These are phyloP conservation scores for Hypothenemus hampei DNA, from an alignment of 1,140 invertebrate species.

Conservation along the genomic window DNA sequence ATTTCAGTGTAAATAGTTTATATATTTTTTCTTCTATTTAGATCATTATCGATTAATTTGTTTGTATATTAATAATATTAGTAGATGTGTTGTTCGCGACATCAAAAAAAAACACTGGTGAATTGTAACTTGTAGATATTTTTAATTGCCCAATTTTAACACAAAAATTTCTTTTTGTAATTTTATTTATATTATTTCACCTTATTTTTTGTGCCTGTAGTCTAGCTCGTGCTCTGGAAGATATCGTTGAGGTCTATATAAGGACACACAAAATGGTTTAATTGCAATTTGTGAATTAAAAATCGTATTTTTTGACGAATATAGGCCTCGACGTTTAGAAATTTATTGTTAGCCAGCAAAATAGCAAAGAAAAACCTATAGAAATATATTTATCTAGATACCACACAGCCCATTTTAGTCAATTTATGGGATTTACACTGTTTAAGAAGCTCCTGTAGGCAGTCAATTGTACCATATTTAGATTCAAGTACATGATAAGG, in stretches of 20 bases:
- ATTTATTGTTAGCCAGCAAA: conserved; percentile 8
- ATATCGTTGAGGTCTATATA: neutral
- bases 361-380: conserved; percentile 7
- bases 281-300: neutral
- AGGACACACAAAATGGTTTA: neutral
- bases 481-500: neutral
- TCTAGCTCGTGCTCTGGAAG: neutral
- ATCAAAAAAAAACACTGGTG: conserved; percentile 20
- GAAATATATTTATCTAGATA: neutral
- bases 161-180: conserved; percentile 10
- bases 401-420: neutral
- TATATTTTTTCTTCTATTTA: conserved; percentile 25
- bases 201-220: conserved; percentile 17
- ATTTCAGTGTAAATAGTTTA: conserved; percentile 23
- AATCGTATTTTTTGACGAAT: neutral
- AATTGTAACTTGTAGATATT: conserved; percentile 22
- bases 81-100: conserved; percentile 23
- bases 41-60: conserved; percentile 26
- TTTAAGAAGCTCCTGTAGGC: too few relatives aligned
- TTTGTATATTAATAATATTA: conserved; percentile 23
- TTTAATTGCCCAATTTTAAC: conserved; percentile 23
- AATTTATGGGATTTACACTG: neutral
- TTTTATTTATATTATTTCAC: conserved; percentile 25
- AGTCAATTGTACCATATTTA: too few relatives aligned
- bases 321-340: conserved; percentile 13